Evolutionary conservation across 2,888 invertebrate species (phyloP), one percentile per base, ranked within the genome.

Genomic region (Tinea pellionella): DNA sequence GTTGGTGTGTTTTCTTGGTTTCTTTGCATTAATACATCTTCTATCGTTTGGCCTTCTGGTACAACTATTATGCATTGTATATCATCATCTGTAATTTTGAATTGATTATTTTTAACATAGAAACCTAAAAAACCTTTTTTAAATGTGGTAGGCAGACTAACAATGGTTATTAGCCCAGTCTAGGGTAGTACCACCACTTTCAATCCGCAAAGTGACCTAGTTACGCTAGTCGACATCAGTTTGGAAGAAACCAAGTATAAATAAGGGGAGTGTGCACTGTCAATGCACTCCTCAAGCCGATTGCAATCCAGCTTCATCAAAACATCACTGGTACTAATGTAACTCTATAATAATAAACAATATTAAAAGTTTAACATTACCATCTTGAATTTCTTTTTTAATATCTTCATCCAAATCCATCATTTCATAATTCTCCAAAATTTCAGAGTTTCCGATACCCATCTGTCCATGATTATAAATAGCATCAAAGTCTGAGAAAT

Each of bases 21-120:
- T 41, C 12, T 8, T 16, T 56, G 19, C n/a, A 11, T 69, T n/a
- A 66, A 70, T 0, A 72, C 68, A 37, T 72, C 71, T 4, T 68
- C 67, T 63, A 70, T 61, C 1, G 82, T 81, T 65, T 78, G 71
- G 0, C 74, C 79, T 64, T 87, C 86, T n/a, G 83, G 80, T 60
- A 86, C 68, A 0, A 87, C 83, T 13, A 87, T 85, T 16, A 87
- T 82, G 65, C 84, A 86, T 65, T 85, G 75, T 59, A 74, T 84
- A 61, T 86, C 86, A 0, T 86, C 86, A 64, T 86, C 86, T 87
- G 82, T 29, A 75, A 69, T 6, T n/a, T n/a, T n/a, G n/a, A n/a
- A n/a, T n/a, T n/a, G n/a, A n/a, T n/a, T n/a, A n/a, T n/a, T n/a
- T n/a, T n/a, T n/a, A n/a, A n/a, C n/a, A n/a, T n/a, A n/a, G n/a